Conservation (phyloP, 2,888 invertebrate species). For the Spicauda simplicius region DNA sequence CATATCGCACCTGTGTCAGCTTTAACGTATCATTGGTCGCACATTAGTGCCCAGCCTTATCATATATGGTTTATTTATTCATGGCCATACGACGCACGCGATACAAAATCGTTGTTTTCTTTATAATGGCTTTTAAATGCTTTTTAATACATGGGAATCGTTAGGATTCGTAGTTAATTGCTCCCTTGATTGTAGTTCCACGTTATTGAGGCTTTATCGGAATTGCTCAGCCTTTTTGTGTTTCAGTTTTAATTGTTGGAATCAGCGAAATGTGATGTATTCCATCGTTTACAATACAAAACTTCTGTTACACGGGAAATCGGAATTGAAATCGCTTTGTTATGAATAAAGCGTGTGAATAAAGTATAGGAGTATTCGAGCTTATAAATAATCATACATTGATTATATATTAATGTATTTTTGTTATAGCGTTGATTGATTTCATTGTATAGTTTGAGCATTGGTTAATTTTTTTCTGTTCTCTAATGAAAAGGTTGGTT, state of each 20-base stretch:
- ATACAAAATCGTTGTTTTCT: constrained; percentile 26
- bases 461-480: too few species aligned
- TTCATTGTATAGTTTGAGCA: too few species aligned
- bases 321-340: neutral
- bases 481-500: too few species aligned
- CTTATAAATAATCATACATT: too few species aligned
- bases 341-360: neutral
- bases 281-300: constrained; percentile 1
- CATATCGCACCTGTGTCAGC: neutral
- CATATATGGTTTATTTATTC: constrained; percentile 34
- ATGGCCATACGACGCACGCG: constrained; percentile 25
- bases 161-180: constrained; percentile 30
- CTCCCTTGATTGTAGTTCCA: constrained; percentile 34
- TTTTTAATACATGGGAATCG: constrained; percentile 44
- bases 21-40: neutral
- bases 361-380: too few species aligned
- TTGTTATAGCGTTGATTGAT: too few species aligned
- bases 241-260: constrained; percentile 27
- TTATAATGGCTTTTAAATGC: constrained; percentile 47
- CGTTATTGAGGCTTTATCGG: constrained; percentile 31
- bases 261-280: neutral
- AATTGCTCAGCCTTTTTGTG: constrained; percentile 23
- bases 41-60: neutral
- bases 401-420: too few species aligned
- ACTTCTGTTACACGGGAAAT: neutral